These are phyloP conservation scores for Camponotus floridanus DNA, from an alignment of 1,140 invertebrate genomes.

Conservation along the genomic window DNA sequence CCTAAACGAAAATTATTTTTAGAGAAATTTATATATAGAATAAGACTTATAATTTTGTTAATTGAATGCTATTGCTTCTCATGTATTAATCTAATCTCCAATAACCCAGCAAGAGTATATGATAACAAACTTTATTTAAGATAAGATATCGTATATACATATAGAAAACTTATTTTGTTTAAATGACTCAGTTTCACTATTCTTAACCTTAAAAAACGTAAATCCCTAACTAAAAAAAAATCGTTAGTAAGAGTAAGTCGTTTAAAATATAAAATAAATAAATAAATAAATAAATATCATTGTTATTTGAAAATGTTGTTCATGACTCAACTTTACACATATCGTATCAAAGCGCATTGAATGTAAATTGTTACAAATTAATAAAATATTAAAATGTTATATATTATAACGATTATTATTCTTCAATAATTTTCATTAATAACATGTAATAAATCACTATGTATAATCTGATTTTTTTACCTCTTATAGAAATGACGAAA, in stretches of 20 bases:
- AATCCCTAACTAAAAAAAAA: background rate
- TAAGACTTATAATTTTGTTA: background rate
- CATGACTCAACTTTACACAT: background rate
- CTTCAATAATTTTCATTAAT: conserved; percentile 41
- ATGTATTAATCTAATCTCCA: conserved; percentile 51
- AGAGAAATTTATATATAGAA: background rate
- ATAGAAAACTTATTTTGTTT: background rate
- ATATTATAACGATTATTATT: background rate
- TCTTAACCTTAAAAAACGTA: background rate
- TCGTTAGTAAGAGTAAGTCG: background rate
- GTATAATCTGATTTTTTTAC: background rate
- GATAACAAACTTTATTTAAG: conserved; percentile 20
- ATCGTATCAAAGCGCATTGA: conserved; percentile 17
- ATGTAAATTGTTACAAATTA: conserved; percentile 43
- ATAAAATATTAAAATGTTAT: background rate
- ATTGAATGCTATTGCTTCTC: conserved; percentile 74
- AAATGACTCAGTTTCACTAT: background rate
- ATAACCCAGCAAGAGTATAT: conserved; percentile 42
- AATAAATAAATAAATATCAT: background rate
- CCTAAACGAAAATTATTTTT: conserved; percentile 27
- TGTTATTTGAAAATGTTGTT: background rate
- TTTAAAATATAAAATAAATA: background rate
- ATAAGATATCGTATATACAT: background rate
- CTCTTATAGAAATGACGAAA: background rate
- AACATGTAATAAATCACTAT: background rate